Conservation (phyloP, 2,888 invertebrate genomes). For the Cephalotes varians region DNA sequence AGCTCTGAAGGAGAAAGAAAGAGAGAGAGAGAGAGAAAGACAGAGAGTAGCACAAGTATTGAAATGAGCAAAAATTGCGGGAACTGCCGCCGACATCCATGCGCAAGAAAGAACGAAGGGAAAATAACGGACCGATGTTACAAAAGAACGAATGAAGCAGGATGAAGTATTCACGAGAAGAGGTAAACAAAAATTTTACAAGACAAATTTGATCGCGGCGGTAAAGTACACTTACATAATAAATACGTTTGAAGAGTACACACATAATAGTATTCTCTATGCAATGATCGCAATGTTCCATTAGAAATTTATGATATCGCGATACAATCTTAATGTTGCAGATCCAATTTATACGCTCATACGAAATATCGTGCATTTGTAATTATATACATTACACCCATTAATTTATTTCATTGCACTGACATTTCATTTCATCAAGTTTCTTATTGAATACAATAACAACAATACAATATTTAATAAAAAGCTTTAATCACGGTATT, state of each 20-base stretch:
- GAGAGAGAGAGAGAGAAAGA: slow-evolving; percentile 1
- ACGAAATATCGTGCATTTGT: neutral
- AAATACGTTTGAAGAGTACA: slow-evolving; percentile 24
- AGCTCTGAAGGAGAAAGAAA: slow-evolving; percentile 13
- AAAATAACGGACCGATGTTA: slow-evolving; percentile 47
- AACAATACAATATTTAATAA: slow-evolving; percentile 15
- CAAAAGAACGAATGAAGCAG: slow-evolving; percentile 36
- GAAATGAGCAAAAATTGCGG: slow-evolving; percentile 62
- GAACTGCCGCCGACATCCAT: slow-evolving; percentile 29
- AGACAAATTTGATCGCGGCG: slow-evolving; percentile 71
- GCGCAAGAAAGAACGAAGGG: slow-evolving; percentile 43
- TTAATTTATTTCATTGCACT: slow-evolving; percentile 22
- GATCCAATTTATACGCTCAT: neutral
- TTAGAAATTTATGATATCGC: slow-evolving; percentile 24
- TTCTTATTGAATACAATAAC: slow-evolving; percentile 37
- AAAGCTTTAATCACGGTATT: slow-evolving; percentile 18
- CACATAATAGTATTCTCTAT: too few relatives aligned
- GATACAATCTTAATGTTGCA: slow-evolving; percentile 25
- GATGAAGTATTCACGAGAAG: slow-evolving; percentile 51
- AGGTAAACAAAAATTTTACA: slow-evolving; percentile 70
- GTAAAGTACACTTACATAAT: slow-evolving; percentile 34
- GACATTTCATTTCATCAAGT: neutral
- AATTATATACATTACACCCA: neutral
- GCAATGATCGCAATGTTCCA: neutral
- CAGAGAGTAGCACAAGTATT: slow-evolving; percentile 30